A percentile compares a stretch with the other conserved stretches of the same genome.
Conservation (phyloP, 2,797 vertebrate species). For the Toxotes lorentzi region DNA sequence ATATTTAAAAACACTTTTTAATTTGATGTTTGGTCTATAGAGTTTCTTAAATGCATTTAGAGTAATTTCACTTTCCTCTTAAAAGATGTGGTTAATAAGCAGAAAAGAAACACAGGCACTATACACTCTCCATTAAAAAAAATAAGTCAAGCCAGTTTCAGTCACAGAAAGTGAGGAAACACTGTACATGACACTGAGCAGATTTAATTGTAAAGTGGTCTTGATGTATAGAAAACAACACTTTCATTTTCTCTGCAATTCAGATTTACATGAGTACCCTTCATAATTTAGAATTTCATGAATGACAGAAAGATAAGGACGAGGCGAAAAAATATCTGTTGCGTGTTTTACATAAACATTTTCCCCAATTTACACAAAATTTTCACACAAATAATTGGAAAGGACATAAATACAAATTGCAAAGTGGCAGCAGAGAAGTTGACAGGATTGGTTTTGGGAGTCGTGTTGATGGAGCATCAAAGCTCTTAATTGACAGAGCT, state of each 20-base stretch:
- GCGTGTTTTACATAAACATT: conserved; percentile 74
- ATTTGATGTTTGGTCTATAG: conserved; percentile 1
- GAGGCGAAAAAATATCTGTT: conserved; percentile 15
- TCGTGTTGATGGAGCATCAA: conserved; percentile 78
- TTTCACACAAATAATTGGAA: conserved; percentile 83
- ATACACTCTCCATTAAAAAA: conserved; percentile 8
- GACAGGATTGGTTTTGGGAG: conserved; percentile 80
- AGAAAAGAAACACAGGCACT: neutral
- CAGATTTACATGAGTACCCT: conserved; percentile 31
- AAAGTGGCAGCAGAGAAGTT: conserved; percentile 70
- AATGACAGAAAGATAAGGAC: conserved; percentile 56
- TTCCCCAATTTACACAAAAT: conserved; percentile 71
- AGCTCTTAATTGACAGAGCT: conserved; percentile 87
- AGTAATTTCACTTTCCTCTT: neutral
- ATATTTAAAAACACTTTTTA: conserved; percentile 25
- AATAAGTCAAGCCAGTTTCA: neutral
- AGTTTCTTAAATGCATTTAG: neutral
- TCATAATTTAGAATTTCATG: conserved; percentile 60
- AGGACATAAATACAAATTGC: conserved; percentile 78
- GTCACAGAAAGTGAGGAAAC: neutral
- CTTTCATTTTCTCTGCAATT: conserved; percentile 4
- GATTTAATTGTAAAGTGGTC: neutral
- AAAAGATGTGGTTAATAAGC: neutral
- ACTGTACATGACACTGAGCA: too few species aligned
- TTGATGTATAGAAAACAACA: conserved; percentile 14